These are phyloP conservation scores for Drosophila hawaiiensis DNA, from an alignment of 2,888 invertebrate genomes.

Conservation along the genomic window DNA sequence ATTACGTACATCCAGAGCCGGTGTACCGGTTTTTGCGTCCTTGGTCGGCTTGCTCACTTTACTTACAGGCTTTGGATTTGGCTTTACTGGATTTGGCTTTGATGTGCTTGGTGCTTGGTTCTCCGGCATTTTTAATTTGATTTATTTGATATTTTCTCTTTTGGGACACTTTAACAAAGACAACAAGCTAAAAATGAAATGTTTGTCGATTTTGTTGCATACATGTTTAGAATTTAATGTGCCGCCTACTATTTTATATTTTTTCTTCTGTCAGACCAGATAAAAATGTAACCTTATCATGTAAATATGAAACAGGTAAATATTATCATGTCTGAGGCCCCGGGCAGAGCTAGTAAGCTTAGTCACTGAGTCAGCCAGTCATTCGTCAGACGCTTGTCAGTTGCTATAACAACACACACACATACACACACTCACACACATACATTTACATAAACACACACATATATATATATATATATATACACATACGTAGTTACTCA, in stretches of 20 bases:
- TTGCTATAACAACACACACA: constrained; percentile 61
- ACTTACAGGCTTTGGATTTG: constrained; percentile 8
- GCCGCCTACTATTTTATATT: constrained; percentile 50
- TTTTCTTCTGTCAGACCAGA: constrained; percentile 20
- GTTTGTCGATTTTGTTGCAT: not conserved
- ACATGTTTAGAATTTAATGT: constrained; percentile 56
- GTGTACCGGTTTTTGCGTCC: constrained; percentile 8
- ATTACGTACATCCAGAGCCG: not conserved
- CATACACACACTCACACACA: too few relatives aligned
- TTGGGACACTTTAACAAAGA: not conserved
- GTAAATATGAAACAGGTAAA: constrained; percentile 29
- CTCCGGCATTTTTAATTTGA: constrained; percentile 56
- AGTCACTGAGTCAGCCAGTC: constrained; percentile 47
- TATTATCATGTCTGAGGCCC: constrained; percentile 36
- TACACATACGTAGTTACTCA: not conserved
- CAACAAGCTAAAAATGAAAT: constrained; percentile 9
- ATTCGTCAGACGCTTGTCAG: constrained; percentile 60
- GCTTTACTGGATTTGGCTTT: constrained; percentile 7
- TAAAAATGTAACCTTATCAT: constrained; percentile 19
- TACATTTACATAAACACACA: constrained; percentile 16
- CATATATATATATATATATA: constrained; percentile 11
- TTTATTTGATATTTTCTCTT: not conserved
- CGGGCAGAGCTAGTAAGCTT: constrained; percentile 28
- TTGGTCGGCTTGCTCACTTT: constrained; percentile 5
- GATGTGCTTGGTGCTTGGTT: constrained; percentile 14